Evolutionary conservation across 2,888 invertebrate species (phyloP).

Genomic region (Nephrotoma flavescens): DNA sequence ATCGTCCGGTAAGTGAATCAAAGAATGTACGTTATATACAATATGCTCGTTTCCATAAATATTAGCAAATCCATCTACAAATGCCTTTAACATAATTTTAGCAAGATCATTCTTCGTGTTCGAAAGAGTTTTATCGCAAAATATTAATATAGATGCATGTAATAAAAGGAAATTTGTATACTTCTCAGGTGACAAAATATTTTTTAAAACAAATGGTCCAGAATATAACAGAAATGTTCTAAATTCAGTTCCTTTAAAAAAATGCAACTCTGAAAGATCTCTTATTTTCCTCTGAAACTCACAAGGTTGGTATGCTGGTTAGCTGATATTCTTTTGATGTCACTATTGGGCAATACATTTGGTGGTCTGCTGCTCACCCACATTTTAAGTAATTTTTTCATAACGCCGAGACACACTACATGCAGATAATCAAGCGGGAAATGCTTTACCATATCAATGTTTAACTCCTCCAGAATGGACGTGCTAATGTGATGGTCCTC

Average conservation of each 20-base stretch:
- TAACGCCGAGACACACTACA: conserved; percentile 10
- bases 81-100: conserved; percentile 2
- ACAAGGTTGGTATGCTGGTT: conserved; percentile 7
- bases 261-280: conserved; percentile 11
- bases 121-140: conserved; percentile 10
- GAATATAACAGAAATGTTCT: too few species aligned
- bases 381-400: conserved; percentile 11
- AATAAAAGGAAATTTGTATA: too few species aligned
- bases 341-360: background rate
- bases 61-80: too few species aligned
- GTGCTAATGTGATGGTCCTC: conserved; percentile 8
- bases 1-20: too few species aligned
- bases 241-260: conserved; percentile 15
- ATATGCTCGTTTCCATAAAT: too few species aligned
- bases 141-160: background rate
- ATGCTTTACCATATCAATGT: too few species aligned
- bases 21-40: too few species aligned
- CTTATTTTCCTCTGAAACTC: conserved; percentile 16
- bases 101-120: conserved; percentile 12
- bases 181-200: too few species aligned
- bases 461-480: too few species aligned
- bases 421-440: too few species aligned
- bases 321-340: background rate
- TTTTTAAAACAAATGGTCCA: too few species aligned
- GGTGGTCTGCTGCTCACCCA: conserved; percentile 7